Evolutionary conservation across 2,888 invertebrate genomes (phyloP).

Genomic region (Syrista parreyssii): DNA sequence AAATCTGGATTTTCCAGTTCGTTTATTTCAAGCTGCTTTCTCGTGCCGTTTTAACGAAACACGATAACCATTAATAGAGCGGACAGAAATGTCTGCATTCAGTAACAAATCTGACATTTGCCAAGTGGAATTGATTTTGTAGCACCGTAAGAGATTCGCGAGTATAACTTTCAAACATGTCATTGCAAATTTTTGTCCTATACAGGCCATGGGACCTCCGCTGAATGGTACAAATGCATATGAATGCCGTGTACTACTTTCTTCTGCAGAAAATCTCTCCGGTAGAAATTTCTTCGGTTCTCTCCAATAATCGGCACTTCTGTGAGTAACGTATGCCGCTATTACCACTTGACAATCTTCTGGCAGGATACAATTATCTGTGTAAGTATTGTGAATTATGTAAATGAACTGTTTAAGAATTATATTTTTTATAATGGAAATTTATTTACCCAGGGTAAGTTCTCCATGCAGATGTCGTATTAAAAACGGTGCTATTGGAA

Average conservation of each 20-base stretch:
- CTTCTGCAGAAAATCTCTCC: constrained; percentile 40
- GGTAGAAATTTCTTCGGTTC: constrained; percentile 42
- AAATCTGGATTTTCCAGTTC: background rate
- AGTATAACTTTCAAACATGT: background rate
- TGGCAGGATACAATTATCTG: constrained; percentile 37
- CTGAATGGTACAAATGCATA: constrained; percentile 40
- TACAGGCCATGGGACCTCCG: constrained; percentile 33
- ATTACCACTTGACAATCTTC: constrained; percentile 31
- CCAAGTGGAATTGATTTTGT: constrained; percentile 6
- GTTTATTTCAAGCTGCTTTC: background rate
- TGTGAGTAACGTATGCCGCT: constrained; percentile 29
- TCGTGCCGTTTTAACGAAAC: constrained; percentile 16
- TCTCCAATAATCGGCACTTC: constrained; percentile 37
- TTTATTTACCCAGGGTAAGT: constrained; percentile 28
- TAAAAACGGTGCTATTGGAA: constrained; percentile 37
- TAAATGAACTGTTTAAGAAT: background rate
- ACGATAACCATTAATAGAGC: constrained; percentile 34
- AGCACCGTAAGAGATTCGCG: constrained; percentile 5
- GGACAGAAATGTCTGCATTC: constrained; percentile 32
- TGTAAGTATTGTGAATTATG: constrained; percentile 8
- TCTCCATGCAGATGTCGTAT: constrained; percentile 35
- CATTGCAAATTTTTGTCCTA: constrained; percentile 17
- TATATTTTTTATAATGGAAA: constrained; percentile 5
- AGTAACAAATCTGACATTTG: constrained; percentile 26
- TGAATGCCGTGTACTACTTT: constrained; percentile 34